phyloP scores from a whole-genome alignment of 2,113 vertebrate genomes.

The rat (Rattus norvegicus) region GRCr8 NC_086021.1:151845001-151845500 shows the following conservation, averaged over 20 bases:
- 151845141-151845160: not conserved
- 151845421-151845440: not conserved
- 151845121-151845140: slow-evolving; percentile 30
- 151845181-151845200: not conserved
- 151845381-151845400: not conserved
- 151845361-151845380: not conserved
- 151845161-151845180: not conserved
- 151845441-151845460: not conserved
- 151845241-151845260: not conserved
- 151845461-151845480: not conserved
- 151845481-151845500: not conserved
- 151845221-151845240: not conserved
- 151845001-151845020: not conserved
- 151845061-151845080: not conserved
- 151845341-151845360: not conserved
- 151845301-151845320: not conserved
- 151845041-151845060: not conserved
- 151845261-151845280: not conserved
- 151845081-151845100: slow-evolving; percentile 49
- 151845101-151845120: not conserved
- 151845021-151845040: not conserved
- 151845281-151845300: not conserved
- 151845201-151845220: too few species aligned
- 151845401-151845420: not conserved
- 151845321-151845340: not conserved